Conservation (phyloP, 2,888 invertebrate species). For the Trichacis sp. region DNA sequence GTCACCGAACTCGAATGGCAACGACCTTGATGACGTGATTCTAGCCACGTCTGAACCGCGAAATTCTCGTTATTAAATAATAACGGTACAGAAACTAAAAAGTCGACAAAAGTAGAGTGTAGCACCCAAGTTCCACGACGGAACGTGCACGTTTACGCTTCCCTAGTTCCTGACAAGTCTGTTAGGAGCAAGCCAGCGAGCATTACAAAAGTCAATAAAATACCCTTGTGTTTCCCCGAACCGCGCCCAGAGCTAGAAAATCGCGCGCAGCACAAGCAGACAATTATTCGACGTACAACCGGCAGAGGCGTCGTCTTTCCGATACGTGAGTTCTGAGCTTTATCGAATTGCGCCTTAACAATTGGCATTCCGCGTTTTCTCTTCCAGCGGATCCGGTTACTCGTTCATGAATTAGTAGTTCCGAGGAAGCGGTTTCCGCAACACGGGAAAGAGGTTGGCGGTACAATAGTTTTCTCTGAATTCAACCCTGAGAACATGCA, state of each 20-base stretch:
- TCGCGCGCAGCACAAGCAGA: slow-evolving; percentile 23
- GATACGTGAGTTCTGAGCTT: slow-evolving; percentile 32
- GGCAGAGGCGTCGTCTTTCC: slow-evolving; percentile 15
- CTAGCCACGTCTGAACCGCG: too few species aligned
- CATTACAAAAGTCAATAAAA: not conserved
- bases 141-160: not conserved
- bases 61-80: not conserved
- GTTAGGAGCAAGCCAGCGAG: not conserved
- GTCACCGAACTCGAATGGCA: too few species aligned
- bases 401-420: slow-evolving; percentile 44
- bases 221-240: not conserved
- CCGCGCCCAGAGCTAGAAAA: slow-evolving; percentile 3
- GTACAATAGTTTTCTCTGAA: slow-evolving; percentile 58
- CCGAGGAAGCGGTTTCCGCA: slow-evolving; percentile 33
- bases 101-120: not conserved
- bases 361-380: slow-evolving; percentile 24
- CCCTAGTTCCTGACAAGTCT: not conserved
- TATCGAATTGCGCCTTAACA: slow-evolving; percentile 27
- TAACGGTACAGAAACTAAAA: not conserved
- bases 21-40: too few species aligned
- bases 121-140: not conserved
- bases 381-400: slow-evolving; percentile 32
- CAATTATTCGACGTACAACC: slow-evolving; percentile 29
- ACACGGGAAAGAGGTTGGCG: slow-evolving; percentile 36
- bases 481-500: slow-evolving; percentile 58